Base-by-base conservation (phyloP, 2,888 invertebrate species). In the Torymus auratus region DNA sequence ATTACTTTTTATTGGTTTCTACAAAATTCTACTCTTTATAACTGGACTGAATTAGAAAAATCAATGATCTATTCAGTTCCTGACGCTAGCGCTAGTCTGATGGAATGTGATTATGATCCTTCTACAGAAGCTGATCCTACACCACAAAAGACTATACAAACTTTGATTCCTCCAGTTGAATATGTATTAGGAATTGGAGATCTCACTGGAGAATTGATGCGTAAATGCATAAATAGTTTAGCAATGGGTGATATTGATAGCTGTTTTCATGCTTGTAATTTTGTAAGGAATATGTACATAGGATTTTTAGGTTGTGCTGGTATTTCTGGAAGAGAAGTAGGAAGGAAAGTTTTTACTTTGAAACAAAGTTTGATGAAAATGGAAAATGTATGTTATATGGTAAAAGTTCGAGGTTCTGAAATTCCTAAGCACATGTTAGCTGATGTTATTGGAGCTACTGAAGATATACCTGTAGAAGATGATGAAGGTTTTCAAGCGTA, bases 161-260 rank as follows among this genome's bases (percentile, higher is more conserved):
- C 92, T 28, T 84, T 91, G 17, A 86, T 93, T 72, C 91, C 91
- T 14, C 92, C 92, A 0, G 88, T 87, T 55, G 94, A 95, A 83
- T 95, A 92, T 84, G 91, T 98, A 87, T 91, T 98, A 60, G 98
- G 98, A 0, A 90, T 98, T 55, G 95, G 95, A 0, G 98, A 98
- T 91, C 92, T 97, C 50, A 97, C 96, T 0, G 98, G 98, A 0
- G 98, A 98, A 90, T 89, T 98, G 62, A 98, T 98, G 98, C 93
- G 98, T 70, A 94, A 95, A 85, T 96, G 97, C 74, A 96, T 98
- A 10, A 96, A 96, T 88, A 95, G 95, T 85, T 93, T 97, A 77
- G 94, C 96, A 0, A 93, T 93, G 81, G 96, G 96, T 0, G 95
- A 96, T 83, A 93, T 94, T 14, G 93, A 93, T 2, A 94, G 94